Evolutionary conservation across 2,797 vertebrate species (phyloP).

Genomic region (Esox masquinongy): DNA sequence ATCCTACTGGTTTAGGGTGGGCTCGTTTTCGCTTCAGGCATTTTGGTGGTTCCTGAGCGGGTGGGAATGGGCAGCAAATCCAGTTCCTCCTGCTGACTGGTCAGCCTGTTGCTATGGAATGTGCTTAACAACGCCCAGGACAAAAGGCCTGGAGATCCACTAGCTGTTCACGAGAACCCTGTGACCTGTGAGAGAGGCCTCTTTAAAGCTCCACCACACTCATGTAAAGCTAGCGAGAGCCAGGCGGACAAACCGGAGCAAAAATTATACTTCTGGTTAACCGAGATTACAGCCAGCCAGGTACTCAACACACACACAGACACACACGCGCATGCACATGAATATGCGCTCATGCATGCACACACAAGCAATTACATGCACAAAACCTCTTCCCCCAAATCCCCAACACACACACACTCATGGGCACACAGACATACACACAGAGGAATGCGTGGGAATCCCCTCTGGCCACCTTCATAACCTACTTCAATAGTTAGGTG

Average conservation of each 20-base stretch:
- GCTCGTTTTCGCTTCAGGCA: conserved; percentile 30
- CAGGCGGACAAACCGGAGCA: no score
- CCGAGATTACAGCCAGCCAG: neutral
- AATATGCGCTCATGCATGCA: neutral
- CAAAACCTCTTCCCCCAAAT: conserved; percentile 18
- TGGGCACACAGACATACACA: conserved; percentile 45
- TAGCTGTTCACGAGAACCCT: conserved; percentile 57
- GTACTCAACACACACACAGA: neutral
- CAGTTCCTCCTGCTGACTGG: conserved; percentile 37
- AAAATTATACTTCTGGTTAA: no score
- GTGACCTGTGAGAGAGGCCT: conserved; percentile 55
- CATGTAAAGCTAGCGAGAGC: neutral
- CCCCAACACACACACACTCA: conserved; percentile 7
- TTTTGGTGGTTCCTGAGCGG: conserved; percentile 53
- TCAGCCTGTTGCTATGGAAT: conserved; percentile 72
- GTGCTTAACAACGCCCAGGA: conserved; percentile 56
- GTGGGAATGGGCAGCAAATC: conserved; percentile 37
- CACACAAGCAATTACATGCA: conserved; percentile 27
- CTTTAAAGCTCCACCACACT: neutral
- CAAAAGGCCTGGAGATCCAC: conserved; percentile 68
- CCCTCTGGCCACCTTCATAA: conserved; percentile 72
- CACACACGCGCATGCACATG: neutral
- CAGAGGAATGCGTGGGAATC: conserved; percentile 71
- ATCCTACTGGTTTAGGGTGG: conserved; percentile 33
- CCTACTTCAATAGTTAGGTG: conserved; percentile 67